Evolutionary conservation across 2,888 invertebrate species (phyloP), one percentile per base, ranked within the genome.

Genomic region (Cryptocephalus moraei): DNA sequence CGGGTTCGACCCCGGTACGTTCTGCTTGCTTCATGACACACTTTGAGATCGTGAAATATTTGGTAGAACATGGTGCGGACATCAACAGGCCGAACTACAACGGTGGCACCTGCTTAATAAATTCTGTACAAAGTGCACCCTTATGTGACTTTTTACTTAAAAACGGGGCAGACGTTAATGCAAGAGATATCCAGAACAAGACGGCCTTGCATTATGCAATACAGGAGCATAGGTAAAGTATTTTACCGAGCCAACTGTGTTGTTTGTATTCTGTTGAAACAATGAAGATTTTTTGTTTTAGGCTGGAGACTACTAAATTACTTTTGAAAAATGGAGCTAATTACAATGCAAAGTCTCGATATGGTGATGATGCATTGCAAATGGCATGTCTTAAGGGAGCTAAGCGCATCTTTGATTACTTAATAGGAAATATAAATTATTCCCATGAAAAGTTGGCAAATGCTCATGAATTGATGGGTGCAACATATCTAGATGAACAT

Each of bases 161-260:
- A 58, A 81, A 84, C 66, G 91, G 91, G 42, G 92, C 88, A 3
- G 78, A 81, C 58, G 86, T 91, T 6, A 89, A 93, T 74, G 90
- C 91, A 36, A 79, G 79, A 48, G 93, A 94, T 72, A 86, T 88
- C 64, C 91, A 92, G 70, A 84, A 82, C 59, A 92, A 92, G 74
- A 88, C 92, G 51, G 92, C 92, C 47, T 76, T 93, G 61, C 93
- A 93, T 75, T 93, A 94, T 74, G 91, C 93, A n/a, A 87, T 92
- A 59, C 85, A 85, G 62, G 84, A 87, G 70, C 84, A 85, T 64
- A 80, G 80, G 74, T 74, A 56, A n/a, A 34, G 38, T 43, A 14
- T 14, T 8, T 43, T n/a, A n/a, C 2, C 22, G 22, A 22, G 2
- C 6, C 22, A 4, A 22, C 6, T 22, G 6, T 22, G 22, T n/a